A percentile compares a stretch with the other conserved stretches of the same genome.
These are phyloP conservation scores for Piprites chloris DNA, from an alignment of 2,113 vertebrate species.

Conservation along the genomic window DNA sequence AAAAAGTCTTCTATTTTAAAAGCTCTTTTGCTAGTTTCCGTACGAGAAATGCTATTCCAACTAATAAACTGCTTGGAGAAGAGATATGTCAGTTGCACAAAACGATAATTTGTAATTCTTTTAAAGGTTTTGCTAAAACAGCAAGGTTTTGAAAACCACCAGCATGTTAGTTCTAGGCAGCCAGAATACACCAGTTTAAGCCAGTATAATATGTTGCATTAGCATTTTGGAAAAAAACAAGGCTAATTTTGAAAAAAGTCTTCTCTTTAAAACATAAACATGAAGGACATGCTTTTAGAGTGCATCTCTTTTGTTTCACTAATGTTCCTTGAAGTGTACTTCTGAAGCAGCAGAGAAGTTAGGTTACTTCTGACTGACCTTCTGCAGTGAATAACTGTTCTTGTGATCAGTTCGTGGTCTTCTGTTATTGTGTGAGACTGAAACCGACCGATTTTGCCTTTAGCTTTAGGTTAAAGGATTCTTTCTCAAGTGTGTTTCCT, in stretches of 20 bases:
- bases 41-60: neutral
- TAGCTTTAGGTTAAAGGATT: conserved; percentile 10
- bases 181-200: neutral
- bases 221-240: neutral
- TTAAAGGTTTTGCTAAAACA: neutral
- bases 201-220: neutral
- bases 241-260: neutral
- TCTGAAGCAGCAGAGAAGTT: neutral
- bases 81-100: neutral
- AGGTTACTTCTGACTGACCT: neutral
- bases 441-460: neutral
- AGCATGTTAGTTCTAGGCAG: neutral
- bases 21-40: neutral
- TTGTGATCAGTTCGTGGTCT: neutral
- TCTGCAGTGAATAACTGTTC: neutral
- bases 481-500: neutral
- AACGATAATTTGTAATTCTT: neutral
- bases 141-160: neutral
- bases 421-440: neutral
- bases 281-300: neutral
- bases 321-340: neutral
- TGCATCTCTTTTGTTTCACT: neutral
- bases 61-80: neutral
- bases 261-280: neutral
- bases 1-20: neutral